Percentiles rank a stretch among this genome's conserved stretches.
Conservation (phyloP, 2,888 invertebrate species). For the Netelia virgata region DNA sequence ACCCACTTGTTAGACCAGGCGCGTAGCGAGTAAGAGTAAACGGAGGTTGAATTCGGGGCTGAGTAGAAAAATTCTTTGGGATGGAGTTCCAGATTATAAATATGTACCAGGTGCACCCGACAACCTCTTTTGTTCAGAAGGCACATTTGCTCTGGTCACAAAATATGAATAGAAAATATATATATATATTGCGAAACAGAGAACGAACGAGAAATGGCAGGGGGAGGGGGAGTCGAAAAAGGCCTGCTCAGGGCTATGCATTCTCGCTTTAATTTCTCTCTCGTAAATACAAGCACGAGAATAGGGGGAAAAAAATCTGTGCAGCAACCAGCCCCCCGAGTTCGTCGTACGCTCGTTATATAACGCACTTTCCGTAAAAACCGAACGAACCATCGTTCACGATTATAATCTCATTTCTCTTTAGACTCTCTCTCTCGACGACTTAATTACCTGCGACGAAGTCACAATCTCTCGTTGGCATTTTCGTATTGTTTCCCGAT, state of each 20-base stretch:
- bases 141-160: background rate
- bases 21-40: background rate
- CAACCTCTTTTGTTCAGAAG: background rate
- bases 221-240: too few relatives aligned
- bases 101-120: background rate
- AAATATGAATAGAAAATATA: background rate
- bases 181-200: background rate
- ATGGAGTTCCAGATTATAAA: background rate
- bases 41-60: background rate
- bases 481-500: constrained; percentile 24
- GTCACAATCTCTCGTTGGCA: background rate
- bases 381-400: too few relatives aligned
- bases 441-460: constrained; percentile 36
- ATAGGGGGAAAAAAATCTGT: background rate
- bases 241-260: background rate
- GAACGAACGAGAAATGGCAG: too few relatives aligned
- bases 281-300: background rate
- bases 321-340: background rate
- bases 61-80: constrained; percentile 4
- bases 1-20: constrained; percentile 31
- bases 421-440: background rate
- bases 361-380: too few relatives aligned
- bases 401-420: too few relatives aligned
- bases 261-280: background rate
- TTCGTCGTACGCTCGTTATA: background rate